Evolutionary conservation across 2,888 invertebrate species (phyloP).

Genomic region (Augochlorella aurata): DNA sequence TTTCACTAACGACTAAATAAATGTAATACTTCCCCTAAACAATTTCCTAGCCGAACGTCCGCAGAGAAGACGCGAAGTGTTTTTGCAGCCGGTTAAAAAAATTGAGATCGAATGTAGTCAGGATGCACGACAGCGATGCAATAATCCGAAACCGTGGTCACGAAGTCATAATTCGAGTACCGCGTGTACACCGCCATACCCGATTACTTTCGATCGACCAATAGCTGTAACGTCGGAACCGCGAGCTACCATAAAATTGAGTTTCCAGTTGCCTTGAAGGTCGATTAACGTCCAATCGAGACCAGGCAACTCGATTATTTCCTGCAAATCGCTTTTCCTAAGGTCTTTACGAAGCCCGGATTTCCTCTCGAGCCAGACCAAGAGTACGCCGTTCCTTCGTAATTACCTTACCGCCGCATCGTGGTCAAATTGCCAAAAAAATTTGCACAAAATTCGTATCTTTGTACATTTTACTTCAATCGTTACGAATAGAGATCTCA

Average conservation of each 20-base stretch:
- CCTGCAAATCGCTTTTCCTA: slow-evolving; percentile 70
- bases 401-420: slow-evolving; percentile 42
- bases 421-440: no score
- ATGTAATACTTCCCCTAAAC: background rate
- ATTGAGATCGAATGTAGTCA: background rate
- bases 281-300: slow-evolving; percentile 74
- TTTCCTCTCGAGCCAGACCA: slow-evolving; percentile 45
- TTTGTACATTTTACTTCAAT: no score
- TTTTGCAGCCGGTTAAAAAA: no score
- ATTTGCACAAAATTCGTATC: no score
- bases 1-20: no score
- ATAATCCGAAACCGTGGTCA: slow-evolving; percentile 22
- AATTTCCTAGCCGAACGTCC: background rate
- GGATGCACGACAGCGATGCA: background rate
- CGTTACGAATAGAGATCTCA: no score
- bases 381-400: slow-evolving; percentile 28
- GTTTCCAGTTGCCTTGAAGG: slow-evolving; percentile 68
- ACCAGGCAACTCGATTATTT: slow-evolving; percentile 73
- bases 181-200: slow-evolving; percentile 25
- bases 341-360: slow-evolving; percentile 59
- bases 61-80: background rate
- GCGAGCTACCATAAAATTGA: slow-evolving; percentile 68
- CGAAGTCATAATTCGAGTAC: slow-evolving; percentile 27
- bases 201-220: slow-evolving; percentile 56
- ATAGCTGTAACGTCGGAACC: slow-evolving; percentile 41